These are phyloP conservation scores for Brachyptera risi DNA, from an alignment of 2,888 invertebrate genomes.

Conservation along the genomic window DNA sequence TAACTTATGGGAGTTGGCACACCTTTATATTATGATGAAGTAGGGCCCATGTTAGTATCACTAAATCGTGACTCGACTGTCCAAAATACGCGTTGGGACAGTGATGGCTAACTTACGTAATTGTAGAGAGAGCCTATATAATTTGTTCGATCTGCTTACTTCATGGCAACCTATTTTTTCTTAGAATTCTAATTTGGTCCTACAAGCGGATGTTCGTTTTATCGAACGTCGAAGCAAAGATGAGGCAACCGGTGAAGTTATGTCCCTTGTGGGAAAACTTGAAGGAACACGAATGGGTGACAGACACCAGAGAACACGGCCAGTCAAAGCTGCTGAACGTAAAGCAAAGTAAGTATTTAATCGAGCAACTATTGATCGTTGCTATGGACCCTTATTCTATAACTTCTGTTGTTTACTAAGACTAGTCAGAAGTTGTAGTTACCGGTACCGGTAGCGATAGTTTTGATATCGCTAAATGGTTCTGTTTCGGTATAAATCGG, in stretches of 20 bases:
- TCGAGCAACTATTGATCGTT: background rate
- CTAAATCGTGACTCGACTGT: too few species aligned
- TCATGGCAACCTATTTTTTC: slow-evolving; percentile 39
- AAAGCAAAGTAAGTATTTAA: slow-evolving; percentile 75
- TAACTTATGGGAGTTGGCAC: too few species aligned
- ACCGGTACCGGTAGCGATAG: too few species aligned
- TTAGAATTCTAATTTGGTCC: slow-evolving; percentile 99
- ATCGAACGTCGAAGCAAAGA: slow-evolving; percentile 95
- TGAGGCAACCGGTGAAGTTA: slow-evolving; percentile 99
- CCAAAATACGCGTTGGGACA: too few species aligned
- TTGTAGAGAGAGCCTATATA: background rate
- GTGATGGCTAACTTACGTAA: too few species aligned
- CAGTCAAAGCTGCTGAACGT: slow-evolving; percentile 88
- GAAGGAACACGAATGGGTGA: slow-evolving; percentile 95
- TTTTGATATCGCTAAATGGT: too few species aligned
- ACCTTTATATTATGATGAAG: too few species aligned
- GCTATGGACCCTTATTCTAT: background rate
- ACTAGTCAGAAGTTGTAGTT: too few species aligned
- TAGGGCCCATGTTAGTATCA: too few species aligned
- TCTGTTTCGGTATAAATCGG: too few species aligned
- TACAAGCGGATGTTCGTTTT: slow-evolving; percentile 97
- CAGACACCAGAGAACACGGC: slow-evolving; percentile 85
- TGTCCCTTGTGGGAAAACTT: slow-evolving; percentile 89
- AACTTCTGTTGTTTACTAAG: background rate
- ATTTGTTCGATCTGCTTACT: background rate